Percentiles rank a stretch among this genome's conserved stretches.
Evolutionary conservation across 1,140 invertebrate species (phyloP).

Genomic region (Danaus melanippus): DNA sequence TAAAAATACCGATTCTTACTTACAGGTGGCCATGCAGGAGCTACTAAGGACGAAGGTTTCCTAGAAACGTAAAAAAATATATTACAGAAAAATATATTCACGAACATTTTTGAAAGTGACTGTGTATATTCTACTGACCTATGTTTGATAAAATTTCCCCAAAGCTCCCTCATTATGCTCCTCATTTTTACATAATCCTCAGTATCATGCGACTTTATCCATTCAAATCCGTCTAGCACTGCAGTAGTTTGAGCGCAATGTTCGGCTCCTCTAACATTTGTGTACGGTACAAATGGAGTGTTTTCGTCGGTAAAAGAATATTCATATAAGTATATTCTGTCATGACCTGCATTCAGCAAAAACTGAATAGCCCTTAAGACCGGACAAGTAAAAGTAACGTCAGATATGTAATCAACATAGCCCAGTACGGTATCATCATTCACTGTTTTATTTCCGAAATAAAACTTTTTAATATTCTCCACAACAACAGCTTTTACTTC

Average conservation of each 20-base stretch:
- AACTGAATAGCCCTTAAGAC: constrained; percentile 22
- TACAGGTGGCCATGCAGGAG: too few species aligned
- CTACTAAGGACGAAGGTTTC: too few species aligned
- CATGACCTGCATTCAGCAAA: constrained; percentile 26
- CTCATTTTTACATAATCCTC: neutral
- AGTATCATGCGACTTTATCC: neutral
- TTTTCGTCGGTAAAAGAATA: constrained; percentile 26
- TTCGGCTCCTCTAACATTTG: constrained; percentile 20
- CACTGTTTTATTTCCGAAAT: constrained; percentile 21
- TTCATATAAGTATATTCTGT: constrained; percentile 34
- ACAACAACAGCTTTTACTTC: constrained; percentile 17
- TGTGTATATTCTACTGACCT: neutral
- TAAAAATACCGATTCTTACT: too few species aligned
- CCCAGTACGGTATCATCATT: constrained; percentile 12
- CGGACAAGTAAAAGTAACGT: constrained; percentile 27
- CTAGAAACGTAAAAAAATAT: too few species aligned
- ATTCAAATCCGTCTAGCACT: constrained; percentile 9
- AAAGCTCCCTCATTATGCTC: neutral
- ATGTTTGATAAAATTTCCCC: constrained; percentile 1
- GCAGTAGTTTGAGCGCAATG: constrained; percentile 29
- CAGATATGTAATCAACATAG: constrained; percentile 34
- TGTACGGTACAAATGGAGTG: constrained; percentile 15
- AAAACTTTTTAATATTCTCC: constrained; percentile 24
- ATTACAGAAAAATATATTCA: too few species aligned
- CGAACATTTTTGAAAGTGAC: too few species aligned